Base-by-base conservation (phyloP, 2,113 vertebrate genomes). In the Phycodurus eques region DNA sequence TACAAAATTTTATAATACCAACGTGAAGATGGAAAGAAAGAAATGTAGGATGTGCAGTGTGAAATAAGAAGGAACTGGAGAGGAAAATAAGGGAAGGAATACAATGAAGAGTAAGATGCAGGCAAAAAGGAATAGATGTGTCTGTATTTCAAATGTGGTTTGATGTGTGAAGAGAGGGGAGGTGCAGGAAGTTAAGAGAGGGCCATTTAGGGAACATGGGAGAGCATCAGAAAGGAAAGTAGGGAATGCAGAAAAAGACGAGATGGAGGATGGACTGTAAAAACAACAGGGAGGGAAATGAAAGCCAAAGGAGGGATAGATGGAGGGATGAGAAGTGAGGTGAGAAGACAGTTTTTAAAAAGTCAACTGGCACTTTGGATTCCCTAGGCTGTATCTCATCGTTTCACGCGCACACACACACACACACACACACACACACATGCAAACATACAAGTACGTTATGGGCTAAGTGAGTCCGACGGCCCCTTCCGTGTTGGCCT, bases 261-360 rank as follows among this genome's bases (percentile, higher is more conserved):
- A 43, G 51, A 27, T 8, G 54, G 47, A 51, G n/a, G 19, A 27
- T 14, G 19, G 57, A 68, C 47, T 53, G 27, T 46, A 68, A 8
- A 53, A 46, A 51, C 33, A 76, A n/a, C 62, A 65, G n/a, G 44
- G 71, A 77, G 67, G 27, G n/a, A 61, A 43, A 31, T 62, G 72
- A 80, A 73, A 80, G 53, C 20, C 11, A 22, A 44, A 57, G 39
- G 51, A 70, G 4, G 49, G 47, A 76, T 31, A 74, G 14, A 44
- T 53, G 39, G 51, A 70, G 4, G 49, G 47, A 76, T 31, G 76
- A 14, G 35, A 59, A 56, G 47, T 63, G 74, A 83, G 78, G 83
- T 80, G 83, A 86, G 80, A 85, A 81, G 77, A 85, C 82, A 82
- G 83, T 90, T 89, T 83, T 88, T 79, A 90, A 87, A 88, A 87